Percentiles rank a stretch among this genome's conserved stretches.
phyloP scores from a whole-genome alignment of 2,797 vertebrate genomes.

The Poeciliopsis turneri region DNA sequence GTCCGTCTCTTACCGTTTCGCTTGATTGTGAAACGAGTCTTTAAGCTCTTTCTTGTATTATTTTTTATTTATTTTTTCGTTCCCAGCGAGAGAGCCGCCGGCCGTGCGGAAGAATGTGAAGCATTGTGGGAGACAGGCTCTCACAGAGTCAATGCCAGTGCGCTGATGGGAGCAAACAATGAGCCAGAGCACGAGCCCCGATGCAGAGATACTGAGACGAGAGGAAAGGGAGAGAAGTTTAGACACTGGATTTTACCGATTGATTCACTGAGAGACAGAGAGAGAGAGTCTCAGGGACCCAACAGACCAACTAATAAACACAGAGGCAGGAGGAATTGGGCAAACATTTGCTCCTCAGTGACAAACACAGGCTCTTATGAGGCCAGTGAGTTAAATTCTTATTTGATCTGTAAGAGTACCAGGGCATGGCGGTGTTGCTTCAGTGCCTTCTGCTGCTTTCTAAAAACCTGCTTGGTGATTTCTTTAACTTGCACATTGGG shows the following conservation, averaged over 20 bases:
- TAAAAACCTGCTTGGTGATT: not conserved
- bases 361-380: conserved; percentile 17
- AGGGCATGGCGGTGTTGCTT: not conserved
- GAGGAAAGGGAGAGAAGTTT: conserved; percentile 45
- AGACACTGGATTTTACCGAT: conserved; percentile 32
- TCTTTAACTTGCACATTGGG: not conserved
- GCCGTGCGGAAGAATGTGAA: conserved; percentile 33
- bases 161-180: conserved; percentile 45
- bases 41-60: not conserved
- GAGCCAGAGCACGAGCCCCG: conserved; percentile 37
- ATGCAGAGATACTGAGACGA: conserved; percentile 44
- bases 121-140: conserved; percentile 49
- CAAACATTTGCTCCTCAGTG: not conserved
- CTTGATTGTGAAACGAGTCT: conserved; percentile 1
- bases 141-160: conserved; percentile 44
- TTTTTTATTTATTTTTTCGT: not conserved
- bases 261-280: conserved; percentile 29
- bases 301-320: conserved; percentile 36
- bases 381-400: conserved; percentile 17
- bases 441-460: not conserved
- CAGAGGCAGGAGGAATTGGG: conserved; percentile 3
- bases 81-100: conserved; percentile 14
- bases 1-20: not conserved
- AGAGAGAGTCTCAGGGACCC: conserved; percentile 18
- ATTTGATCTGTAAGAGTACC: not conserved